Evolutionary conservation across 2,797 vertebrate species (phyloP).

Genomic region (Notolepis coatsorum): DNA sequence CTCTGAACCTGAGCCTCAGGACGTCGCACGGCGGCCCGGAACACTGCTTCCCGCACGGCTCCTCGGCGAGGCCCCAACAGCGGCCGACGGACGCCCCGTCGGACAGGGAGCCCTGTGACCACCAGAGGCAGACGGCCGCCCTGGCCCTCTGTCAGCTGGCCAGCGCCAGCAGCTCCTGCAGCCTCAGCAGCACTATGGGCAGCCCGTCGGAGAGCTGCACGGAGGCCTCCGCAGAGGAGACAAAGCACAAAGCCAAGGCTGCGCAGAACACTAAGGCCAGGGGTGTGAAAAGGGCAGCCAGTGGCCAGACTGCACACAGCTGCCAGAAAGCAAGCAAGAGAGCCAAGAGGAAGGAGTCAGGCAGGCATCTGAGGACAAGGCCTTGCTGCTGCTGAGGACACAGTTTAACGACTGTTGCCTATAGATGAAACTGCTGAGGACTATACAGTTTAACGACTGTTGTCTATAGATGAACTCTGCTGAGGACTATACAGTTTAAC

Average conservation of each 20-base stretch:
- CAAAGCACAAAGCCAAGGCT: slow-evolving; percentile 9
- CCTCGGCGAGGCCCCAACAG: slow-evolving; percentile 40
- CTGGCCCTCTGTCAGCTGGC: slow-evolving; percentile 97
- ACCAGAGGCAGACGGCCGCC: slow-evolving; percentile 93
- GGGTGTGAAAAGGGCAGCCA: slow-evolving; percentile 82
- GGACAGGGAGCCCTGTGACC: slow-evolving; percentile 85
- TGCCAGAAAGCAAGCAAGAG: slow-evolving; percentile 80
- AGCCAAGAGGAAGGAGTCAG: slow-evolving; percentile 73
- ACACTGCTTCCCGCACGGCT: neutral
- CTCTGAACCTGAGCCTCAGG: slow-evolving; percentile 94
- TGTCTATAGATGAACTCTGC: too few relatives aligned
- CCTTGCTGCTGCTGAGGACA: slow-evolving; percentile 85
- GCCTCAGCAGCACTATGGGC: slow-evolving; percentile 23
- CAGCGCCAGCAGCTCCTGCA: slow-evolving; percentile 69
- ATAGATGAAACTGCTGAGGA: too few relatives aligned
- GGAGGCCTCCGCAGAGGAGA: slow-evolving; percentile 16
- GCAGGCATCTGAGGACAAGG: slow-evolving; percentile 84
- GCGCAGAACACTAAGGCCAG: slow-evolving; percentile 47
- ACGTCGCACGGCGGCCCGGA: slow-evolving; percentile 63
- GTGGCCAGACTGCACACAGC: slow-evolving; percentile 68
- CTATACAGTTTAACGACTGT: too few relatives aligned
- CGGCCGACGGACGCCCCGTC: slow-evolving; percentile 9
- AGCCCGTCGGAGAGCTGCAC: slow-evolving; percentile 12
- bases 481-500: too few relatives aligned
- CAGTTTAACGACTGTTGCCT: too few relatives aligned